phyloP scores from a whole-genome alignment of 1,140 invertebrate genomes.

The Venustaconcha ellipsiformis region DNA sequence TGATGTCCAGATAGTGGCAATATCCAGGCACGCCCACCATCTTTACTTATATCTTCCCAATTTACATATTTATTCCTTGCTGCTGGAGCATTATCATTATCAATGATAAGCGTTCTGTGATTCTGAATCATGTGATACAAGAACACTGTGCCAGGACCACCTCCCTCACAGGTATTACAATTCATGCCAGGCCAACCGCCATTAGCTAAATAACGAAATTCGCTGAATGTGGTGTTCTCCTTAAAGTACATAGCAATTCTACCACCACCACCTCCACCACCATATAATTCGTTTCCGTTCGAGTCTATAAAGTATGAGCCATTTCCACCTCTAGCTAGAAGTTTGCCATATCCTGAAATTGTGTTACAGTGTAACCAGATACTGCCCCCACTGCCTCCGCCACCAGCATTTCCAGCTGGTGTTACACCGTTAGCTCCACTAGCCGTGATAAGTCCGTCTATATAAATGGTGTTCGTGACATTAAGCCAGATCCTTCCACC shows the following conservation, averaged over 20 bases:
- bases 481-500: conserved; percentile 58
- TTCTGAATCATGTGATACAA: conserved; percentile 47
- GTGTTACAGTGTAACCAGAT: conserved; percentile 50
- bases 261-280: conserved; percentile 52
- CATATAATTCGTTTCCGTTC: background rate
- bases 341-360: conserved; percentile 46
- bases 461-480: conserved; percentile 52
- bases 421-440: conserved; percentile 41
- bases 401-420: conserved; percentile 23
- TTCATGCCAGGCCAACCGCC: conserved; percentile 39
- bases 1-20: conserved; percentile 50
- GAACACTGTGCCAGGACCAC: conserved; percentile 53
- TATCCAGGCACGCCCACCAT: conserved; percentile 55
- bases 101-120: conserved; percentile 52
- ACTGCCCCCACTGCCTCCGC: conserved; percentile 56
- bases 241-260: conserved; percentile 54
- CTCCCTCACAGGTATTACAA: conserved; percentile 41
- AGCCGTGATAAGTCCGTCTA: conserved; percentile 48
- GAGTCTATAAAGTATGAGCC: conserved; percentile 18
- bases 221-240: conserved; percentile 51
- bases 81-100: conserved; percentile 45
- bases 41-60: conserved; percentile 41
- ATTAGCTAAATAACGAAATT: conserved; percentile 52
- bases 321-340: conserved; percentile 40
- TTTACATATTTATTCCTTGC: conserved; percentile 45